Percentiles rank a stretch among this genome's conserved stretches.
phyloP scores from a whole-genome alignment of 2,797 vertebrate genomes.

The Coregonus ussuriensis region DNA sequence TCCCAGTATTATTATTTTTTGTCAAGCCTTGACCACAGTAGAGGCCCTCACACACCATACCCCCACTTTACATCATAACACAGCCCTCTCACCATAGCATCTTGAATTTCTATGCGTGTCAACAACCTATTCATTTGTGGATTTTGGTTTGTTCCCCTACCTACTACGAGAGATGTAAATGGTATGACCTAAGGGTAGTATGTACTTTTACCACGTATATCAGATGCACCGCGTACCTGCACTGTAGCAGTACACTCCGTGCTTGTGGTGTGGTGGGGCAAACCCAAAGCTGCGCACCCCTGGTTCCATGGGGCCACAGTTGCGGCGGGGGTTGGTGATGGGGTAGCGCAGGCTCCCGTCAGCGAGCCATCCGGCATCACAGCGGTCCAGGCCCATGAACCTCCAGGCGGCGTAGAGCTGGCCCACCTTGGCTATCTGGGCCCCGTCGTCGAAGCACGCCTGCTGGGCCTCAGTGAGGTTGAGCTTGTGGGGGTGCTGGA shows the following conservation, averaged over 20 bases:
- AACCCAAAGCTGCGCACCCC: constrained; percentile 86
- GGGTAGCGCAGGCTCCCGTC: constrained; percentile 86
- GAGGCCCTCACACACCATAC: background rate
- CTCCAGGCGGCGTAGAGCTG: constrained; percentile 88
- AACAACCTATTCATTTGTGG: background rate
- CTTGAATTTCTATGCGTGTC: background rate
- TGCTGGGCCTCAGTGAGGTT: constrained; percentile 78
- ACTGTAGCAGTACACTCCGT: constrained; percentile 85
- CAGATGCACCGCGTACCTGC: constrained; percentile 16
- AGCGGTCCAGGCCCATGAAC: constrained; percentile 78
- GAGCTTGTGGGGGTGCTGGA: constrained; percentile 69
- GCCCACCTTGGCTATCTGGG: constrained; percentile 82
- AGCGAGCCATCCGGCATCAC: constrained; percentile 84
- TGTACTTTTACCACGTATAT: background rate
- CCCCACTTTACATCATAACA: background rate
- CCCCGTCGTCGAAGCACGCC: constrained; percentile 73
- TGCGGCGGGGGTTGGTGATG: constrained; percentile 73
- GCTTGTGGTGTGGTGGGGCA: constrained; percentile 70
- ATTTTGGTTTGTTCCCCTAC: background rate
- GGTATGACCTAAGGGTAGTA: background rate
- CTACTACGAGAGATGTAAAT: background rate
- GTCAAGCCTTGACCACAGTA: background rate
- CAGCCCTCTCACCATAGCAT: background rate
- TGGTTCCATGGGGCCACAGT: constrained; percentile 79
- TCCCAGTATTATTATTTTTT: background rate